These are phyloP conservation scores for Oscheius sp. DNA, from an alignment of 2,888 invertebrate species.

Conservation along the genomic window DNA sequence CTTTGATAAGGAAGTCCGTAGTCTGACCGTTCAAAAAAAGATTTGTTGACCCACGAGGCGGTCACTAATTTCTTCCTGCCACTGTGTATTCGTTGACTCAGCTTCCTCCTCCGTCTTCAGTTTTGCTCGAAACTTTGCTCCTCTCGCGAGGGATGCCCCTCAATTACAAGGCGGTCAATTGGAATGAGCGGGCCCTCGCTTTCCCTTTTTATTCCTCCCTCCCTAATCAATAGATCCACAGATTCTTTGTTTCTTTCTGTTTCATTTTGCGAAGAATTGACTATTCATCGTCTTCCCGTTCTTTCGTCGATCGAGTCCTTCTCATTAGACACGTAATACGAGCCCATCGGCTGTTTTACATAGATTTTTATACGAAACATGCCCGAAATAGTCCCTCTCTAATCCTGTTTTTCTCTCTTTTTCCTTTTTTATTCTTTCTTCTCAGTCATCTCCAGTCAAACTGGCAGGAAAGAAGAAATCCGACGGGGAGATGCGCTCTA, in stretches of 20 bases:
- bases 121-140: slow-evolving; percentile 11
- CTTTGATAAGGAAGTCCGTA: background rate
- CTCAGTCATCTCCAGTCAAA: slow-evolving; percentile 13
- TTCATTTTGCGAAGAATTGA: background rate
- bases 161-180: slow-evolving; percentile 27
- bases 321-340: background rate
- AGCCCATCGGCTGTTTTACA: background rate
- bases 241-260: background rate
- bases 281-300: no score
- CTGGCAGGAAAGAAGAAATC: slow-evolving; percentile 28
- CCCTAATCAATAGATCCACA: slow-evolving; percentile 22
- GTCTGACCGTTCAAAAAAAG: background rate
- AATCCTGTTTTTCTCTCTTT: slow-evolving; percentile 5
- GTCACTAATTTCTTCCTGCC: no score
- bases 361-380: background rate
- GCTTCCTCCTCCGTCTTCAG: background rate
- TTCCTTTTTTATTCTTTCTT: slow-evolving; percentile 6
- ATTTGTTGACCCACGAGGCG: slow-evolving; percentile 12
- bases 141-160: slow-evolving; percentile 14
- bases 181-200: slow-evolving; percentile 25
- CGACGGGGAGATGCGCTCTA: slow-evolving; percentile 35
- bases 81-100: slow-evolving; percentile 13
- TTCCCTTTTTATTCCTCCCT: slow-evolving; percentile 11
- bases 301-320: no score
- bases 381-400: background rate